Evolutionary conservation across 2,113 vertebrate genomes (phyloP), one percentile per base, ranked within the genome.

Genomic region (Numida meleagris): DNA sequence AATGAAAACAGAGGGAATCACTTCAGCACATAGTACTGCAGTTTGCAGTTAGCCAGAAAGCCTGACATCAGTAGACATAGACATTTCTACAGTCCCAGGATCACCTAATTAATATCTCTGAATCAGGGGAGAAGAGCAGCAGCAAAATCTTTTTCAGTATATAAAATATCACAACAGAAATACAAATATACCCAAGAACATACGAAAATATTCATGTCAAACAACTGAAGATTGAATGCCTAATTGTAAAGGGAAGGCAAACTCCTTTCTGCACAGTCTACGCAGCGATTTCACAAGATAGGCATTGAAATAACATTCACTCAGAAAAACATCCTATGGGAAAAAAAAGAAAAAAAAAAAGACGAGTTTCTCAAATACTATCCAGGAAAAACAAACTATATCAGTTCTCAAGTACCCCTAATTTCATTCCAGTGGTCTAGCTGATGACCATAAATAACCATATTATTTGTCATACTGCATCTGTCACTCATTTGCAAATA

Each of bases 401-500:
- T 68, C 38, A 63, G 29, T 57, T 86, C 33, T 29, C 70, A 36
- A 86, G 34, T 3, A 70, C 20, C 59, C 62, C 34, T 94, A 85
- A 84, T 48, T 93, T 81, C 81, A 92, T 96, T 84, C 79, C 94
- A 94, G 76, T 4, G 12, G 42, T 86, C 83, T 90, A 85, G 67
- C 21, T 89, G 65, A 82, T 73, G 62, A 48, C 68, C 77, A 31
- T 81, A 94, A 94, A 95, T 34, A 90, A 94, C 34, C 31, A 90
- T 40, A 89, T 76, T 40, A 34, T 45, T 85, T 90, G 40, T 73
- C 82, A 76, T 85, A 85, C 45, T 72, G 63, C 82, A 86, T 90
- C 81, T 92, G 86, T 94, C 78, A 92, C 75, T 94, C 61, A 90
- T 61, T 94, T 76, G 65, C 53, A 92, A 73, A 70, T 34, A 76